Percentiles rank a stretch among this genome's conserved stretches.
Conservation (phyloP, 2,888 invertebrate genomes). For the Syrphus vitripennis region DNA sequence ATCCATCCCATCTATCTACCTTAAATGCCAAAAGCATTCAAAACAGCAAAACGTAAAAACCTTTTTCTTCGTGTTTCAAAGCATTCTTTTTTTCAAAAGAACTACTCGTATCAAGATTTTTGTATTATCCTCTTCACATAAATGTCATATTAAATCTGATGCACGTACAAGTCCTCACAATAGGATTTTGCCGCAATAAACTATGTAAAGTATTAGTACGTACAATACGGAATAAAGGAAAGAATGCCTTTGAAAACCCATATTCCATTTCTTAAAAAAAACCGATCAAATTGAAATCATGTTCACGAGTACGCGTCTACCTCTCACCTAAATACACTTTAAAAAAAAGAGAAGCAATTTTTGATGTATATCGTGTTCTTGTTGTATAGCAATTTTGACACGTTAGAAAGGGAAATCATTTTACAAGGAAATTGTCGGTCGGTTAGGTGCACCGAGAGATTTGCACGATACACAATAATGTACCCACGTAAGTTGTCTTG, state of each 20-base stretch:
- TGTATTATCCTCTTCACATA: slow-evolving; percentile 12
- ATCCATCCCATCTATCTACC: not conserved
- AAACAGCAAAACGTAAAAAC: not conserved
- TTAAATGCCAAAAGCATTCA: not conserved
- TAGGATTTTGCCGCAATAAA: slow-evolving; percentile 32
- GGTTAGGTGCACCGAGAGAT: not conserved
- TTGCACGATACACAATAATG: slow-evolving; percentile 1
- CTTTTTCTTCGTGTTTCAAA: slow-evolving; percentile 6
- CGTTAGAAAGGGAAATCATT: not conserved
- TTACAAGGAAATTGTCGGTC: not conserved
- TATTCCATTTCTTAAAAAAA: not conserved
- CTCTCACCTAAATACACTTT: no score
- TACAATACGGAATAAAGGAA: not conserved
- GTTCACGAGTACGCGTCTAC: not conserved
- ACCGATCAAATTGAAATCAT: slow-evolving; percentile 12
- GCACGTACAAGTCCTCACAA: slow-evolving; percentile 46
- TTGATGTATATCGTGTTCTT: not conserved
- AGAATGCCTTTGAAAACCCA: not conserved
- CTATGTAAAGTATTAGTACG: not conserved
- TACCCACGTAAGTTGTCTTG: not conserved
- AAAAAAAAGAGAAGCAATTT: not conserved
- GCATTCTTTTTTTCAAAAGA: no score
- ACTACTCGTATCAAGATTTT: slow-evolving; percentile 2
- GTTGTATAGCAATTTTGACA: not conserved
- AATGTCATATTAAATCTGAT: slow-evolving; percentile 50